phyloP scores from a whole-genome alignment of 2,888 invertebrate genomes.

The Asteroscopus sphinx region DNA sequence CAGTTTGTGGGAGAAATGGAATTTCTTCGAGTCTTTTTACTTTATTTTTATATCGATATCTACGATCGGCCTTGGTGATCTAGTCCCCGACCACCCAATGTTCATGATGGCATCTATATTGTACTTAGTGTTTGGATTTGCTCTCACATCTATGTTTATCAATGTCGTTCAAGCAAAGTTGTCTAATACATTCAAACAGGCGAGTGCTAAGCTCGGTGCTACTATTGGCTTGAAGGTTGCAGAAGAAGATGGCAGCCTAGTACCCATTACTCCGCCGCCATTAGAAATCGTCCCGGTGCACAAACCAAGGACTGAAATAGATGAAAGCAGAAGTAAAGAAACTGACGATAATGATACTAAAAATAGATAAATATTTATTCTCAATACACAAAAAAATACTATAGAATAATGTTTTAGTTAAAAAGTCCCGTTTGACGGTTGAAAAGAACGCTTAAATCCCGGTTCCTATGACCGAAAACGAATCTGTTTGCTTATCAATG shows the following conservation, averaged over 20 bases:
- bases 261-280: constrained; percentile 82
- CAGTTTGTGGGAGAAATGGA: constrained; percentile 95
- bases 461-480: no score
- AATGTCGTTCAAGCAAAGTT: constrained; percentile 97
- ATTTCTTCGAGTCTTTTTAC: constrained; percentile 98
- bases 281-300: constrained; percentile 83
- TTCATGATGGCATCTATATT: constrained; percentile 97
- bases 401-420: constrained; percentile 27
- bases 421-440: constrained; percentile 12
- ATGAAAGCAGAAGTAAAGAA: constrained; percentile 71
- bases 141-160: constrained; percentile 98
- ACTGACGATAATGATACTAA: constrained; percentile 70
- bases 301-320: constrained; percentile 69
- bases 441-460: constrained; percentile 13
- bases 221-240: constrained; percentile 94
- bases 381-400: constrained; percentile 6
- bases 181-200: constrained; percentile 95
- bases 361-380: constrained; percentile 68
- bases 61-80: constrained; percentile 98
- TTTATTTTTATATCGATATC: constrained; percentile 99
- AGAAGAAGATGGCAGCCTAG: constrained; percentile 91
- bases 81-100: constrained; percentile 96
- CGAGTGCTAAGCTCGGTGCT: constrained; percentile 95
- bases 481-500: no score
- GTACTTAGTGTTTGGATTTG: constrained; percentile 97